Evolutionary conservation across 2,113 vertebrate species (phyloP).

Genomic region (Panthera uncia): DNA sequence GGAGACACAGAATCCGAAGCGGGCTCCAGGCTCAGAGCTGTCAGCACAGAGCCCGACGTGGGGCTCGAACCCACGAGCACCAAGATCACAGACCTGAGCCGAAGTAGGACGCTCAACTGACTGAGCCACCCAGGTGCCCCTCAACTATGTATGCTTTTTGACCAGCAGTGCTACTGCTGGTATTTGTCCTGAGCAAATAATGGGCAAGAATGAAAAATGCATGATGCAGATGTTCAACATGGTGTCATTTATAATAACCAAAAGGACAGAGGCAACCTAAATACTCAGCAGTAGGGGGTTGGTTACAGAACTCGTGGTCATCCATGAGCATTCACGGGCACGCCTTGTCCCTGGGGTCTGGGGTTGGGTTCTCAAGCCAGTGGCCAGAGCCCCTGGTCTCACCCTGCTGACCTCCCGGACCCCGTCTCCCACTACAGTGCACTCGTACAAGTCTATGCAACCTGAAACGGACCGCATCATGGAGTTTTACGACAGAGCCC

Average conservation of each 20-base stretch:
- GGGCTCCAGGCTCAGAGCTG: too few relatives aligned
- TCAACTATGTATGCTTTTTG: not conserved
- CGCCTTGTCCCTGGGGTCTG: not conserved
- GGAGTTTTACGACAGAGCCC: constrained; percentile 86
- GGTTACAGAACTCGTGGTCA: not conserved
- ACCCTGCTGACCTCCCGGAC: rapidly evolving
- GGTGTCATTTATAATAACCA: not conserved
- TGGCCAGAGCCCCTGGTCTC: rapidly evolving
- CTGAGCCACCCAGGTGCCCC: too few relatives aligned
- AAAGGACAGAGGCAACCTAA: not conserved
- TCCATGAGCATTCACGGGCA: too few relatives aligned
- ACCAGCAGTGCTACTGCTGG: not conserved
- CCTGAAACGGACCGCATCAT: constrained; percentile 85
- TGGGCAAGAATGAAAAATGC: not conserved
- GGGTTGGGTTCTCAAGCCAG: not conserved
- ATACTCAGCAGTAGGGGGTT: too few relatives aligned
- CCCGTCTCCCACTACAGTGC: constrained; percentile 79
- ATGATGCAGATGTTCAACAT: rapidly evolving
- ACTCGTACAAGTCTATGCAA: constrained; percentile 83
- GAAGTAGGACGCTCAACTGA: too few relatives aligned
- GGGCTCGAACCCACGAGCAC: too few relatives aligned
- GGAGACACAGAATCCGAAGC: too few relatives aligned
- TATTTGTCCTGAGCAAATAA: not conserved
- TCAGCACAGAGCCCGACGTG: too few relatives aligned
- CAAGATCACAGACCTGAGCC: too few relatives aligned